Base-by-base conservation (phyloP, 2,113 vertebrate species). In the Nothoprocta perdicaria region DNA sequence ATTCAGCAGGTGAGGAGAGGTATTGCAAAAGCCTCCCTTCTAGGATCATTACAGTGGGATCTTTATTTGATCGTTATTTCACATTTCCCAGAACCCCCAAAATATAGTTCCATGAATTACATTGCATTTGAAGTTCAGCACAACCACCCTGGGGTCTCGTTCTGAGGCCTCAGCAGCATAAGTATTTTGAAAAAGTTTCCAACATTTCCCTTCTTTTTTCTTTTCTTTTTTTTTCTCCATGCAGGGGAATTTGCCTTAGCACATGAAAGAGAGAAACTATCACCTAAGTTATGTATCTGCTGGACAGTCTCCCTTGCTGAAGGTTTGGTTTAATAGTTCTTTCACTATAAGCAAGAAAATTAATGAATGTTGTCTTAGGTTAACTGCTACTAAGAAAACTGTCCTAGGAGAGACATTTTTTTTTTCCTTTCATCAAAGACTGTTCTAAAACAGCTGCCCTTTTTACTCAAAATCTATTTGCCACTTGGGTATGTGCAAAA, bases 171-270 rank as follows among this genome's bases (percentile, higher is more conserved):
- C 45, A 41, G 10, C 9, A 18, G 40, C 26, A 15, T 55, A 55
- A 31, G 41, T 22, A 22, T 10, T 9, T 15, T 77, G 53, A 57
- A 94, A 53, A 3, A 11, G 29, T 76, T 67, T 72, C 33, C 24
- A 23, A 2, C 22, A 10, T 48, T 76, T 58, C 35, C 23, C 10
- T 12, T 41, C 68, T 53, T n/a, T 60, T 82, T 10, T 2, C 7
- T 29, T 18, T 46, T 46, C 43, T 76, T 67, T 35, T 21, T 21
- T 12, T 46, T 72, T 75, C 12, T 2, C 7, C n/a, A 46, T 81
- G 77, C 90, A 92, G 53, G 9, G 69, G 81, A 95, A 94, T 90
- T 94, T 92, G 67, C 66, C 93, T 96, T 92, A 91, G 69, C 69
- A 82, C 23, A 71, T 14, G 45, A 38, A 50, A 93, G 71, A 87